A percentile compares a stretch with the other conserved stretches of the same genome.
Evolutionary conservation across 2,113 vertebrate species (phyloP).

Genomic region (Sebastes fasciatus): DNA sequence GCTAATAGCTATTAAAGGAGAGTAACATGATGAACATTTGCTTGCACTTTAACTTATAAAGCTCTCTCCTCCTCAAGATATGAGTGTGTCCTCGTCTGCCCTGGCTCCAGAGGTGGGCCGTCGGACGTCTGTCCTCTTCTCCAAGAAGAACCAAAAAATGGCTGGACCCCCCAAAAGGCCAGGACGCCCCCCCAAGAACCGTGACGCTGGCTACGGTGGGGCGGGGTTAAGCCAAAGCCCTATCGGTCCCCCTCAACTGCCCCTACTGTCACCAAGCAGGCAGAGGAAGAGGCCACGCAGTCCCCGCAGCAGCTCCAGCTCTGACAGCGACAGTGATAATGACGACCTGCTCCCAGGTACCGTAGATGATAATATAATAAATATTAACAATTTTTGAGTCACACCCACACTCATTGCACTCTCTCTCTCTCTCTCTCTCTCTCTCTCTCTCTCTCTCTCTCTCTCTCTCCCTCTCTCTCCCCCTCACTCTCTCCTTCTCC

Average conservation of each 20-base stretch:
- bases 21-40: neutral
- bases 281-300: conserved; percentile 94
- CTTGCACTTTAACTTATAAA: conserved; percentile 8
- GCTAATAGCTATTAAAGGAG: neutral
- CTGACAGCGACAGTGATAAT: conserved; percentile 94
- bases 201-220: conserved; percentile 87
- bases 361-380: accelerated
- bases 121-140: conserved; percentile 97
- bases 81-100: conserved; percentile 90
- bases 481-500: neutral
- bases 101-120: conserved; percentile 96
- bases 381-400: neutral
- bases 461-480: too few species aligned
- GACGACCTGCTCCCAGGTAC: conserved; percentile 82
- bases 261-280: conserved; percentile 86
- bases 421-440: neutral
- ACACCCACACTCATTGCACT: neutral
- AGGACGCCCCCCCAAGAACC: conserved; percentile 96
- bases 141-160: conserved; percentile 98
- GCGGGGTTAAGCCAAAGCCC: conserved; percentile 90
- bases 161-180: conserved; percentile 95
- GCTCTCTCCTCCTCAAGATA: conserved; percentile 80
- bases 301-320: conserved; percentile 93
- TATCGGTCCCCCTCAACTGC: conserved; percentile 94
- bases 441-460: too few species aligned